Evolutionary conservation across 2,888 invertebrate species (phyloP).

Genomic region (Drosophila fungiperda): DNA sequence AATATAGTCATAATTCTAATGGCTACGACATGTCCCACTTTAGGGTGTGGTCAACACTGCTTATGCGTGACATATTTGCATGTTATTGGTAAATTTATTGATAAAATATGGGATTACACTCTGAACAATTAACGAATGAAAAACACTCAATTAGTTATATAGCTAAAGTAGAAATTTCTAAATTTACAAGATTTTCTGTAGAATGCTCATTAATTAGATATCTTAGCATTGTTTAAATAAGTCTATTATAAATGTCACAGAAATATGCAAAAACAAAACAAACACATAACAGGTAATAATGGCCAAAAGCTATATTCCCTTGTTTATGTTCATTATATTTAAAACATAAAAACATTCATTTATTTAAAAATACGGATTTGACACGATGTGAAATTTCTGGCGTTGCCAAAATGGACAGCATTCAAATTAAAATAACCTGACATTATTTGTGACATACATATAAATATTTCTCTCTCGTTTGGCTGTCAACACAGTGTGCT

Average conservation of each 20-base stretch:
- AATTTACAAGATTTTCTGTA: too few relatives aligned
- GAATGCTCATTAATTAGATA: not conserved
- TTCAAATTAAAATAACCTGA: constrained; percentile 50
- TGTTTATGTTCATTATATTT: not conserved
- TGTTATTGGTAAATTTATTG: not conserved
- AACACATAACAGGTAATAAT: not conserved
- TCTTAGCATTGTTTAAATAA: not conserved
- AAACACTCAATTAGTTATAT: not conserved
- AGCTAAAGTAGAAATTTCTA: not conserved
- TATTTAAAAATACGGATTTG: not conserved
- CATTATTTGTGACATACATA: constrained; percentile 35
- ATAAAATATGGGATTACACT: not conserved
- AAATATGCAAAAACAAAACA: not conserved
- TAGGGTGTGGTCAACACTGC: constrained; percentile 31
- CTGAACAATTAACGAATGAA: not conserved
- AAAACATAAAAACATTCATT: constrained; percentile 13
- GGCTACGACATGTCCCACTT: not conserved
- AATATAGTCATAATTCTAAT: not conserved
- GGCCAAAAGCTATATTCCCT: not conserved
- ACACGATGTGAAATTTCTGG: constrained; percentile 41
- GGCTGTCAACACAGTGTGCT: constrained; percentile 33
- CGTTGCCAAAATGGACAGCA: constrained; percentile 24
- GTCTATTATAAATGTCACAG: constrained; percentile 1
- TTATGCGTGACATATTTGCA: constrained; percentile 30
- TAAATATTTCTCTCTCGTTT: not conserved